A percentile compares a stretch with the other conserved stretches of the same genome.
Conservation (phyloP, 2,797 vertebrate species). For the Champsocephalus gunnari region DNA sequence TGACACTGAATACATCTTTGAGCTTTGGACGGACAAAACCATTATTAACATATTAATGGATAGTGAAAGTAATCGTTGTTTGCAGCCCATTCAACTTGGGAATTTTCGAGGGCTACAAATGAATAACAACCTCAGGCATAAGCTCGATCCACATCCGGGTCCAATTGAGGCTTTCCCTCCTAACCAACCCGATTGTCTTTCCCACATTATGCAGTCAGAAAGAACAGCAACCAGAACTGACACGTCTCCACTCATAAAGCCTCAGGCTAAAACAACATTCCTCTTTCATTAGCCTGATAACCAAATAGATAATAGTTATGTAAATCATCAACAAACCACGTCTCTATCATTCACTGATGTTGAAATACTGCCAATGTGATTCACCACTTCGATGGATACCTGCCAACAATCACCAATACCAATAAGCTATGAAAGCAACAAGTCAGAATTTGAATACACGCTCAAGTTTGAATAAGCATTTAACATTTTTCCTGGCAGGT, state of each 20-base stretch:
- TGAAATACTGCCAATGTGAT: not conserved
- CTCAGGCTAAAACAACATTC: not conserved
- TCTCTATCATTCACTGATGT: not conserved
- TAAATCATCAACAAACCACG: not conserved
- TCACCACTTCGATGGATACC: not conserved
- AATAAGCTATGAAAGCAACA: not conserved
- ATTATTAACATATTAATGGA: no score
- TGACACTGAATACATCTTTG: no score
- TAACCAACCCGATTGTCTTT: conserved; percentile 8
- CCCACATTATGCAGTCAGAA: not conserved
- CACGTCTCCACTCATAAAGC: not conserved
- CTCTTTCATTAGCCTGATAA: not conserved
- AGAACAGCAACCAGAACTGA: not conserved
- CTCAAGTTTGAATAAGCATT: not conserved
- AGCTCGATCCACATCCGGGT: conserved; percentile 10
- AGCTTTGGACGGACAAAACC: no score
- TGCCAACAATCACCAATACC: not conserved
- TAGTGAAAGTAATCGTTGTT: no score
- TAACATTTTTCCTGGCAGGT: not conserved
- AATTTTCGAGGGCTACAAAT: not conserved
- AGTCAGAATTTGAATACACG: not conserved
- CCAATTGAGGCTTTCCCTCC: not conserved
- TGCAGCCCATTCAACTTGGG: no score
- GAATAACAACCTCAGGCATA: not conserved
- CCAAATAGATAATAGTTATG: not conserved